Conservation (phyloP, 2,888 invertebrate genomes). For the Cheiracanthium punctorium region DNA sequence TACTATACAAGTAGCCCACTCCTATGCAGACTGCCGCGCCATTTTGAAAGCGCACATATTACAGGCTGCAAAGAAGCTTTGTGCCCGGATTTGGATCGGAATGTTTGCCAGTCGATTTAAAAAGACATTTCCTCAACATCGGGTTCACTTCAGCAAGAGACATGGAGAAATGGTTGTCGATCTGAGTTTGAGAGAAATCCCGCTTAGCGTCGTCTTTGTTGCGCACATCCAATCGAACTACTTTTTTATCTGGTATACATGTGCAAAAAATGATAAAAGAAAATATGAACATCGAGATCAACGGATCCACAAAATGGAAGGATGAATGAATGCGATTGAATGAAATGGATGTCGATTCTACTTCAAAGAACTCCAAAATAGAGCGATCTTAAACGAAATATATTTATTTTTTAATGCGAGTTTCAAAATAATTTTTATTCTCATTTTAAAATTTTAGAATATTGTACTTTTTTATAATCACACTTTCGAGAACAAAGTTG, state of each 20-base stretch:
- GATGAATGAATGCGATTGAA: constrained; percentile 10
- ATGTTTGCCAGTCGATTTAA: constrained; percentile 16
- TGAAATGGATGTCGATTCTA: not conserved
- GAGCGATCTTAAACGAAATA: not conserved
- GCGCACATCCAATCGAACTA: constrained; percentile 8
- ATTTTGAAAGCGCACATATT: constrained; percentile 6
- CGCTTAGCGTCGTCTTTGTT: constrained; percentile 11
- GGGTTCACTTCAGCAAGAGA: constrained; percentile 29
- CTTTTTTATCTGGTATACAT: constrained; percentile 10
- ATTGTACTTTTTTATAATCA: too few species aligned
- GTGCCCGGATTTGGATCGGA: constrained; percentile 19
- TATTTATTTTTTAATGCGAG: too few species aligned
- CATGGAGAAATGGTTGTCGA: constrained; percentile 6
- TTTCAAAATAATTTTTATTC: too few species aligned
- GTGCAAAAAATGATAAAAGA: not conserved
- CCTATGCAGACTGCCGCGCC: constrained; percentile 18
- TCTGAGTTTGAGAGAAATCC: constrained; percentile 16
- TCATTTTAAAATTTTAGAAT: too few species aligned
- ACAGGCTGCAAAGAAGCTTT: constrained; percentile 42
- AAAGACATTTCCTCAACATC: constrained; percentile 26
- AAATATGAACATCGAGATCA: not conserved
- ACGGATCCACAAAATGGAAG: not conserved
- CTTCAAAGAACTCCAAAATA: not conserved
- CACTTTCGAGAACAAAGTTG: too few species aligned
- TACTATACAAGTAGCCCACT: constrained; percentile 14